Evolutionary conservation across 1,140 invertebrate species (phyloP).

Genomic region (Leucophenga varia): DNA sequence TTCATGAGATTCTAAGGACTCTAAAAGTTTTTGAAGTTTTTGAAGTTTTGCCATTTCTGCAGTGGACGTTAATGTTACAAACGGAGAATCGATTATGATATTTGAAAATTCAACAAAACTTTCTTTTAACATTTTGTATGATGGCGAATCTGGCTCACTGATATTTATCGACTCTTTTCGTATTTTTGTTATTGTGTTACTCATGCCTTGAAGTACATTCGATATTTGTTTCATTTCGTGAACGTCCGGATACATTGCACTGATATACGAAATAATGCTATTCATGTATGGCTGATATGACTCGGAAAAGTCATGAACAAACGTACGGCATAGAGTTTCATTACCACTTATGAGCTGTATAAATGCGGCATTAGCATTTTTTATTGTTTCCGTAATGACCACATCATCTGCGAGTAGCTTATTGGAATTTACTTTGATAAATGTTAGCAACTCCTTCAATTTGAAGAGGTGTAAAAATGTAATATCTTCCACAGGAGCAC

Average conservation of each 20-base stretch:
- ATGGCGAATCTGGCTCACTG: background rate
- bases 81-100: background rate
- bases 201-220: background rate
- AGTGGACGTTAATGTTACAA: background rate
- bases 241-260: background rate
- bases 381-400: background rate
- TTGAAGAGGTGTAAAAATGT: constrained; percentile 20
- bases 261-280: background rate
- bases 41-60: background rate
- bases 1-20: constrained; percentile 4
- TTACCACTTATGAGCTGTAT: constrained; percentile 10
- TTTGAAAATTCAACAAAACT: background rate
- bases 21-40: background rate
- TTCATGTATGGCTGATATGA: background rate
- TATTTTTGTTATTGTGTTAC: background rate
- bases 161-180: background rate
- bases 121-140: background rate
- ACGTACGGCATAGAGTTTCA: constrained; percentile 8
- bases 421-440: constrained; percentile 16
- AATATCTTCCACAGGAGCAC: constrained; percentile 17
- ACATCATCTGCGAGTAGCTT: background rate
- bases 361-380: constrained; percentile 9
- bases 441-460: constrained; percentile 14
- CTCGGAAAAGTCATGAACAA: constrained; percentile 11
- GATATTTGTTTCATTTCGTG: background rate